phyloP scores from a whole-genome alignment of 2,113 vertebrate genomes.

The Proteles cristata region DNA sequence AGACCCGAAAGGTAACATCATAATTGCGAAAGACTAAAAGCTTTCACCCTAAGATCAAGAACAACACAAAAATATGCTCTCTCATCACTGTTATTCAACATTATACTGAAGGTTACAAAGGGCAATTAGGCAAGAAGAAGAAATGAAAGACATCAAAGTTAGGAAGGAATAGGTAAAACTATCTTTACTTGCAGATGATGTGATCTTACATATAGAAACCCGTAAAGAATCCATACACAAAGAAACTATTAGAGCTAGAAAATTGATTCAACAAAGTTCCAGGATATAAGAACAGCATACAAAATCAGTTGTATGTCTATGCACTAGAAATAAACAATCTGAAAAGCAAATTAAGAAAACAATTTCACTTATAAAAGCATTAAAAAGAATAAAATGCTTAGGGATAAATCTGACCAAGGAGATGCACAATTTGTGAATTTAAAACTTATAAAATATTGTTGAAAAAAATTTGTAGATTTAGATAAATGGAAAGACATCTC shows the following conservation, averaged over 20 bases:
- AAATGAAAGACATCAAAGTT: neutral
- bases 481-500: neutral
- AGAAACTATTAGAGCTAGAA: neutral
- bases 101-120: neutral
- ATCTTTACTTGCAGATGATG: neutral
- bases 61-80: neutral
- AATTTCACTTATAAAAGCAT: neutral
- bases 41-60: neutral
- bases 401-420: slow-evolving; percentile 21
- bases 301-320: neutral
- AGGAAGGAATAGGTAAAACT: neutral
- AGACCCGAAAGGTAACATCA: neutral
- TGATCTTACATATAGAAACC: neutral
- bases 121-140: neutral
- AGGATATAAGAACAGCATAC: neutral
- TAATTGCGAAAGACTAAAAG: neutral
- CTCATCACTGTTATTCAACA: neutral
- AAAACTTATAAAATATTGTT: neutral
- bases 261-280: neutral
- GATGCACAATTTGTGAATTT: neutral
- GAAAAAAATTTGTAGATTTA: neutral
- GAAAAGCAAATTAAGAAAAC: slow-evolving; percentile 36
- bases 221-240: neutral
- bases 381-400: slow-evolving; percentile 29
- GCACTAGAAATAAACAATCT: neutral